phyloP scores from a whole-genome alignment of 2,888 invertebrate species.

The Lymantria dispar region DNA sequence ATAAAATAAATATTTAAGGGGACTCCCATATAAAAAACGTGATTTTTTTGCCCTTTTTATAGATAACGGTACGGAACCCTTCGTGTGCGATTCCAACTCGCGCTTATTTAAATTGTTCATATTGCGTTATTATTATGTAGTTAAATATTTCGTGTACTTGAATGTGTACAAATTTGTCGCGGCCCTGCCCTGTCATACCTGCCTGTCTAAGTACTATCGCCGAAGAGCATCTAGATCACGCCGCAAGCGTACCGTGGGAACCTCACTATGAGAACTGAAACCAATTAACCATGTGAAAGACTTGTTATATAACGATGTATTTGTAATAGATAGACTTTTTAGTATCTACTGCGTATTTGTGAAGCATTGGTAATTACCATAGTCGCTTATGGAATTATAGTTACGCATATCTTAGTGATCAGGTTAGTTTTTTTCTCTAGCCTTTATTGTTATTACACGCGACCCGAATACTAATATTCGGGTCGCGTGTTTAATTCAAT shows the following conservation, averaged over 20 bases:
- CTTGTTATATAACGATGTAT: slow-evolving; percentile 9
- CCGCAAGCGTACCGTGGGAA: slow-evolving; percentile 50
- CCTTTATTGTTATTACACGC: too few species aligned
- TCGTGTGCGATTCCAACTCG: too few species aligned
- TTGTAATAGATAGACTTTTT: neutral
- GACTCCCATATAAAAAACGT: too few species aligned
- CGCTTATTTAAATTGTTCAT: too few species aligned
- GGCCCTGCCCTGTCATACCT: slow-evolving; percentile 43
- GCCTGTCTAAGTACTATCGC: slow-evolving; percentile 52
- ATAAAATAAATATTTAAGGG: too few species aligned
- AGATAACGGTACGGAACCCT: too few species aligned
- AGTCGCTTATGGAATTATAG: neutral
- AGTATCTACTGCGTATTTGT: neutral
- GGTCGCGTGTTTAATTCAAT: too few species aligned
- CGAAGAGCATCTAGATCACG: slow-evolving; percentile 65
- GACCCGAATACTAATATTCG: too few species aligned
- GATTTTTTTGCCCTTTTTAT: too few species aligned
- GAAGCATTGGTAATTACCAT: neutral
- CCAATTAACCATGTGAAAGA: slow-evolving; percentile 24
- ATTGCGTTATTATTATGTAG: neutral
- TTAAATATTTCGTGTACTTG: slow-evolving; percentile 1
- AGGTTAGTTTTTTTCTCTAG: too few species aligned
- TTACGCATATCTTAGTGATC: neutral
- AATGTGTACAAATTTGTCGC: slow-evolving; percentile 36
- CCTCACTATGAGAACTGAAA: slow-evolving; percentile 22